Evolutionary conservation across 2,888 invertebrate species (phyloP).

Genomic region (Drosophila lacicola): DNA sequence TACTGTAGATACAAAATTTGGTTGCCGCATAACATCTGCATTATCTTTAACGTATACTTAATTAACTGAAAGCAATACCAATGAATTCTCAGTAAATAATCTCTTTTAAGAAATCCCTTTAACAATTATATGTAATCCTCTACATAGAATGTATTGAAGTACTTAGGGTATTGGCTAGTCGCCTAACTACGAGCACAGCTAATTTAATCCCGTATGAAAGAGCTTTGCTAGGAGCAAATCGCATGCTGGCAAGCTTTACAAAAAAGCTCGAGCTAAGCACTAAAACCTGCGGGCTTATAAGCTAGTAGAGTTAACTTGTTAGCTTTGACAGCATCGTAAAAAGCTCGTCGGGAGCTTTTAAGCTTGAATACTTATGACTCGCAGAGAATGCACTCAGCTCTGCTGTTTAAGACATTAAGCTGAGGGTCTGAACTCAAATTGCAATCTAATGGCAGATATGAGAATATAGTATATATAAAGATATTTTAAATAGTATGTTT

Average conservation of each 20-base stretch:
- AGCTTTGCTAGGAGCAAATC: constrained; percentile 28
- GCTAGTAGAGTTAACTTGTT: background rate
- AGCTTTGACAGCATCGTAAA: constrained; percentile 1
- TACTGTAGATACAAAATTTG: too few species aligned
- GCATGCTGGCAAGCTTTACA: constrained; percentile 5
- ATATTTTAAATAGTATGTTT: constrained; percentile 4
- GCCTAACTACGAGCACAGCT: background rate
- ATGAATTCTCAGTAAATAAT: too few species aligned
- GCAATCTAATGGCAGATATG: too few species aligned
- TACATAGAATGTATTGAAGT: too few species aligned
- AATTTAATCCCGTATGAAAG: background rate
- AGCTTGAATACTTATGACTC: background rate
- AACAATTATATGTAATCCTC: too few species aligned
- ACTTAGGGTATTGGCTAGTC: background rate
- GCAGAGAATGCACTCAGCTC: background rate
- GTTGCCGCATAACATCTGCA: too few species aligned
- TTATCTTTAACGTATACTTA: too few species aligned
- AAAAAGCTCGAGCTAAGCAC: constrained; percentile 7
- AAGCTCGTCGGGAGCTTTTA: constrained; percentile 19
- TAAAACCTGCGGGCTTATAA: background rate
- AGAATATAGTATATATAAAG: background rate
- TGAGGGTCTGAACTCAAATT: too few species aligned
- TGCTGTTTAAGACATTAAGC: too few species aligned
- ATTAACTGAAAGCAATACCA: too few species aligned
- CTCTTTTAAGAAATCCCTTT: too few species aligned